Evolutionary conservation across 2,888 invertebrate genomes (phyloP), one percentile per base, ranked within the genome.

Genomic region (Drosophila mercatorum): DNA sequence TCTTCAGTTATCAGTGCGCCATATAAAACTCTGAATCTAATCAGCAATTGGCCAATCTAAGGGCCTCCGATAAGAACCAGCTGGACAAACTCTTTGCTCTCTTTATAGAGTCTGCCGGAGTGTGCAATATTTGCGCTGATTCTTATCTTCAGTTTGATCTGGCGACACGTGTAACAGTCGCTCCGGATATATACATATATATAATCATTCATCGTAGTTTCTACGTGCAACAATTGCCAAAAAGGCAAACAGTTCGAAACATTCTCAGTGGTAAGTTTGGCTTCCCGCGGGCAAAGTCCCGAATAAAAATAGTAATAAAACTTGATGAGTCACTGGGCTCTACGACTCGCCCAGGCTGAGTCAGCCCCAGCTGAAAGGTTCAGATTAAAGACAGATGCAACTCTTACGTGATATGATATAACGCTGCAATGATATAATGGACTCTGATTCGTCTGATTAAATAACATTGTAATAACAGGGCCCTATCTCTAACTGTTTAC

Each of bases 41-140:
- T 76, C 77, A 71, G 66, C 12, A 40, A 56, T 57, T 75, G 75
- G 74, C 80, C 72, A 71, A 77, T 71, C 61, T 55, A 47, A 44
- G 68, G 53, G 44, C 43, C 5, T n/a, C 43, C 55, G 72, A 71
- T 71, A 71, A 70, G 41, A 44, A 2, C 0, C 31, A 22, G 14
- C 14, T 14, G 22, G 36, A 12, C 59, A 28, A 36, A 49, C 34
- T 58, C 22, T 8, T 36, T 14, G n/a, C 5, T n/a, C 44, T 8
- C 14, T 17, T 44, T 51, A n/a, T 12, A 28, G 26, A 26, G 40
- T 14, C 28, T 51, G 26, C 31, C 44, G 51, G 22, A 22, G 38
- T 66, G 66, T 70, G 80, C 61, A 76, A 72, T 77, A 77, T 77
- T 77, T 77, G 67, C 72, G 47, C 52, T 28, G 67, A 59, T 67